Base-by-base conservation (phyloP, 1,140 invertebrate species). In the Pogonomyrmex californicus region DNA sequence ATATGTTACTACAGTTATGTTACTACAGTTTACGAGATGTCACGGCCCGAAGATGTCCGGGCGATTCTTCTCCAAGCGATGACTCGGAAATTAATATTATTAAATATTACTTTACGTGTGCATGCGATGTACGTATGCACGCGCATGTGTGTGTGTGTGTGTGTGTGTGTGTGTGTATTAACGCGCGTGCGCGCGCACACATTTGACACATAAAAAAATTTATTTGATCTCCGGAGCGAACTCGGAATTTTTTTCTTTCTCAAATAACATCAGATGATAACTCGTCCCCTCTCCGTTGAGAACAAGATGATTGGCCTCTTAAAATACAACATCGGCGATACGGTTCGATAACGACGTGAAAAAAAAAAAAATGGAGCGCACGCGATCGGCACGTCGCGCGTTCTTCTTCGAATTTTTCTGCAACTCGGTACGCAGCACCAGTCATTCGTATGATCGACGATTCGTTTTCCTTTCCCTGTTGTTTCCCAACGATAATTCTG, bases 31-130 rank as follows among this genome's bases (percentile, higher is more conserved):
- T 23, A 23, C 23, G 23, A 23, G 23, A 23, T 0, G 33, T 73
- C 70, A 73, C 30, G 30, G 7, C n/a, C 23, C 17, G 38, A 73
- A 73, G 33, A 73, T 73, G 70, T 47, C 70, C 70, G 47, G 9
- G 9, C 17, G 30, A 54, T 23, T 23, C 47, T 71, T 71, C 68
- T 70, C 47, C 1, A 17, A 51, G 44, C 41, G 14, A 71, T 17
- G 47, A 71, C 30, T 71, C 68, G 44, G 47, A 36, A 71, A 71
- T 36, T 49, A 71, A 51, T 47, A 44, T 47, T 51, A 12, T 70
- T 10, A n/a, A 70, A 10, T 49, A 51, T 51, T 49, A 12, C 23
- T 4, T 33, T 23, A 23, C 23, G 23, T 23, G 23, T 23, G 23
- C 23, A 23, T 23, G 23, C 23, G 23, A 23, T 23, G 23, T 23